phyloP scores from a whole-genome alignment of 2,888 invertebrate genomes.

The Eutolmus rufibarbis region DNA sequence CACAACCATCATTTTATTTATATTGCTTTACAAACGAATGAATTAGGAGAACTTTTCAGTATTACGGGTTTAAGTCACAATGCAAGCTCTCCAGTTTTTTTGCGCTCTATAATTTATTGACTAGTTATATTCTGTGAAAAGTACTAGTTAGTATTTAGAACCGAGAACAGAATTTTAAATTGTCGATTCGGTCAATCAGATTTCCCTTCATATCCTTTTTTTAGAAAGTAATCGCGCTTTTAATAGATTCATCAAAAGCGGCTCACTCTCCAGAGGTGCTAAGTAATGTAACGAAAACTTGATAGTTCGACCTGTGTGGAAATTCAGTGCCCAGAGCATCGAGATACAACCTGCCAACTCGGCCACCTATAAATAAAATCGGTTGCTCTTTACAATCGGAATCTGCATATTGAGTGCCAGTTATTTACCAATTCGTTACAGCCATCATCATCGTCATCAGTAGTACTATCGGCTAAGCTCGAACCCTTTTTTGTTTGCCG shows the following conservation, averaged over 20 bases:
- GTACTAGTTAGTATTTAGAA: too few relatives aligned
- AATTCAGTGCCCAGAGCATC: background rate
- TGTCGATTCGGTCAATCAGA: background rate
- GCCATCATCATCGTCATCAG: slow-evolving; percentile 41
- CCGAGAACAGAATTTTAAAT: too few relatives aligned
- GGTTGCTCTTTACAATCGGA: slow-evolving; percentile 5
- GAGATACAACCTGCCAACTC: background rate
- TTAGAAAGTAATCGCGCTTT: background rate
- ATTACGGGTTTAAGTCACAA: too few relatives aligned
- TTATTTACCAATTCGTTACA: slow-evolving; percentile 42
- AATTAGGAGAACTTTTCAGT: too few relatives aligned
- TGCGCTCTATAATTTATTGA: too few relatives aligned
- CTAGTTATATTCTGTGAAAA: too few relatives aligned
- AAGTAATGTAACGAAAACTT: slow-evolving; percentile 30
- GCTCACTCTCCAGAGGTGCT: background rate
- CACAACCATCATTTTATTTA: too few relatives aligned
- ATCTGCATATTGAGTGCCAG: slow-evolving; percentile 40
- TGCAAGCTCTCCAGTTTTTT: too few relatives aligned
- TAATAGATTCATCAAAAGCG: slow-evolving; percentile 33
- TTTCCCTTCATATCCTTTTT: background rate
- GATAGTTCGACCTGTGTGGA: background rate
- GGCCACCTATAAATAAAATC: slow-evolving; percentile 19
- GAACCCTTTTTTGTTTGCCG: background rate
- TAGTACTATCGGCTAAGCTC: slow-evolving; percentile 9
- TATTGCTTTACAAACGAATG: too few relatives aligned